Base-by-base conservation (phyloP, 2,888 invertebrate species). In the Hermaeophaga mercurialis region DNA sequence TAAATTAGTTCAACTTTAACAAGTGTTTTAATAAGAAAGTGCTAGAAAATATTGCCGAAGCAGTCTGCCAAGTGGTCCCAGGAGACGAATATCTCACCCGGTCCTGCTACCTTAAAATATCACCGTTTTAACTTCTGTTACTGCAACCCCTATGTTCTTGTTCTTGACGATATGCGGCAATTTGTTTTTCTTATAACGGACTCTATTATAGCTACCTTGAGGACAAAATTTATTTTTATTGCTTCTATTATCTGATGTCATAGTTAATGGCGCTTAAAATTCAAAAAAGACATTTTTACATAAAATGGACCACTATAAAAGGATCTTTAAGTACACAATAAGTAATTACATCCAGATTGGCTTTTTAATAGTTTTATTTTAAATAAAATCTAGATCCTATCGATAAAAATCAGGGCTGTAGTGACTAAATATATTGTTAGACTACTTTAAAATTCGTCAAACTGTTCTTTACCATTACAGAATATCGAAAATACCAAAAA, bases 1-100 rank as follows among this genome's bases (percentile, higher is more conserved):
- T 77, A 77, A 77, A 77, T 77, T 77, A 77, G 77, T 76, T 71
- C 73, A 72, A 75, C 74, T 75, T 75, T 73, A 72, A 74, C 75
- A 72, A 74, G 73, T 74, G 74, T 70, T 75, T 73, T 73, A 76
- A 76, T 76, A 76, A 76, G 76, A 75, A 75, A 75, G 75, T 73
- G 74, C 72, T 64, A 70, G 73, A 69, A 73, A 73, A 73, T 74
- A 74, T 72, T 64, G 72, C 67, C 70, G 64, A 63, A 67, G 72
- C 72, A 72, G 66, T 72, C 70, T 65, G 68, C 48, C 67, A 72
- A 74, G 71, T 67, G 71, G 68, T 71, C 76, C 70, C 74, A 12
- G 28, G 73, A 72, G 75, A 63, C 61, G 61, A 66, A 73, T 76
- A 65, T 66, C 69, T 75, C 75, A 74, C 70, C 63, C 65, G 66